Conservation (phyloP, 2,113 vertebrate species). For the Mesoclemmys tuberculata region DNA sequence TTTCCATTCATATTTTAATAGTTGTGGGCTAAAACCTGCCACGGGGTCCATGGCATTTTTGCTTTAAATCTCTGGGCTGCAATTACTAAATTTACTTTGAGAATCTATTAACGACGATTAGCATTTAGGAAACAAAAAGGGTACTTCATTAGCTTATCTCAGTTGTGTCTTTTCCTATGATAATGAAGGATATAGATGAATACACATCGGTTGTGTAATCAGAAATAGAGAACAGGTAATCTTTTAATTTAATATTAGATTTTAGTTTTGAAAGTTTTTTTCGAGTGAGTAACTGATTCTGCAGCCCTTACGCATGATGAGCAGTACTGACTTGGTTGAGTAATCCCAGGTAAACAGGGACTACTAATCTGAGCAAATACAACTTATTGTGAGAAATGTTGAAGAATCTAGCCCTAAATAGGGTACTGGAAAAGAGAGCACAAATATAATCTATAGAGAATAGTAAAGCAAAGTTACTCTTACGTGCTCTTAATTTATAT, state of each 20-base stretch:
- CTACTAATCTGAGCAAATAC: neutral
- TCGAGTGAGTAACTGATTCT: neutral
- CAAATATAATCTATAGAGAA: no score
- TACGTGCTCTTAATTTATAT: neutral
- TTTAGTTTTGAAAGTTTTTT: neutral
- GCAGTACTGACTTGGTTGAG: neutral
- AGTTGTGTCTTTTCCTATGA: neutral
- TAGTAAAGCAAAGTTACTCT: neutral
- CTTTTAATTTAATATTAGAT: neutral
- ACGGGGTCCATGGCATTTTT: neutral
- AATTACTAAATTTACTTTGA: neutral
- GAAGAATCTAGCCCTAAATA: neutral
- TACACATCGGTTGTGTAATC: neutral
- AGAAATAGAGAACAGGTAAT: neutral
- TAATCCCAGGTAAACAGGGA: neutral
- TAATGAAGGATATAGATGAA: neutral
- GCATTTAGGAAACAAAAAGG: neutral
- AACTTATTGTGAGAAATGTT: neutral
- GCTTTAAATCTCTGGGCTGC: neutral
- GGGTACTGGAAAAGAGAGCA: neutral
- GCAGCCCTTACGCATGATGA: neutral
- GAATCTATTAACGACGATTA: neutral
- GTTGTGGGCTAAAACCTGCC: neutral
- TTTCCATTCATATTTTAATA: neutral
- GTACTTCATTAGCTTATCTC: neutral